Conservation (phyloP, 2,113 vertebrate genomes). For the Labrus mixtus region DNA sequence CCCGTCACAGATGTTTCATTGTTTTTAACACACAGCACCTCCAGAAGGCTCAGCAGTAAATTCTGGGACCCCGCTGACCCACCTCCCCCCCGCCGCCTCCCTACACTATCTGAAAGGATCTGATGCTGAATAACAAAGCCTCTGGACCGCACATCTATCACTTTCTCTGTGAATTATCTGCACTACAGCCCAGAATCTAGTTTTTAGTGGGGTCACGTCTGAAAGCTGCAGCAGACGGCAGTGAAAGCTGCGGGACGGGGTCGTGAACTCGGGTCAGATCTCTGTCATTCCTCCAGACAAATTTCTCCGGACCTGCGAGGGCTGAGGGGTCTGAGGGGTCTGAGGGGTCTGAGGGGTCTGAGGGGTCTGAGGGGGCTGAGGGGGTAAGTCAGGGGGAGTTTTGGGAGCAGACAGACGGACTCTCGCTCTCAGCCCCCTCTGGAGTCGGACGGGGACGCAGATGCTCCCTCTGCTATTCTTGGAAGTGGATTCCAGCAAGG, state of each 20-base stretch:
- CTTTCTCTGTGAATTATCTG: neutral
- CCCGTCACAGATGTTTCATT: conserved; percentile 76
- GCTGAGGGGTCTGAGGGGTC: too few species aligned
- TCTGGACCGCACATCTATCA: conserved; percentile 14
- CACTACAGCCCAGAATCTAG: neutral
- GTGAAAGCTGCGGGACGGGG: conserved; percentile 51
- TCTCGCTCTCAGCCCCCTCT: conserved; percentile 46
- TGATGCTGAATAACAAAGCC: conserved; percentile 47
- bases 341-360: too few species aligned
- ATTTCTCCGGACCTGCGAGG: conserved; percentile 18
- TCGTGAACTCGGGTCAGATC: conserved; percentile 44
- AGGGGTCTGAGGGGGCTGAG: rapidly evolving
- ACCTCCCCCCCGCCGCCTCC: neutral
- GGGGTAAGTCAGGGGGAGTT: neutral
- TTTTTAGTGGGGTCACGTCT: neutral
- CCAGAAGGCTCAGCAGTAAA: conserved; percentile 64
- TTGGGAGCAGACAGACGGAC: conserved; percentile 42
- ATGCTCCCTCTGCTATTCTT: conserved; percentile 69
- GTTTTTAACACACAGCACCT: conserved; percentile 35
- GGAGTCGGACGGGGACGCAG: conserved; percentile 48
- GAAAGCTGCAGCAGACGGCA: conserved; percentile 25
- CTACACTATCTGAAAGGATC: conserved; percentile 38
- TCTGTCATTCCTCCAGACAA: conserved; percentile 49
- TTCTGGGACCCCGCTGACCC: neutral
- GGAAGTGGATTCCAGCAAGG: conserved; percentile 51